Percentiles rank a stretch among this genome's conserved stretches.
These are phyloP conservation scores for Notechis scutatus DNA, from an alignment of 2,113 vertebrate genomes.

Conservation along the genomic window DNA sequence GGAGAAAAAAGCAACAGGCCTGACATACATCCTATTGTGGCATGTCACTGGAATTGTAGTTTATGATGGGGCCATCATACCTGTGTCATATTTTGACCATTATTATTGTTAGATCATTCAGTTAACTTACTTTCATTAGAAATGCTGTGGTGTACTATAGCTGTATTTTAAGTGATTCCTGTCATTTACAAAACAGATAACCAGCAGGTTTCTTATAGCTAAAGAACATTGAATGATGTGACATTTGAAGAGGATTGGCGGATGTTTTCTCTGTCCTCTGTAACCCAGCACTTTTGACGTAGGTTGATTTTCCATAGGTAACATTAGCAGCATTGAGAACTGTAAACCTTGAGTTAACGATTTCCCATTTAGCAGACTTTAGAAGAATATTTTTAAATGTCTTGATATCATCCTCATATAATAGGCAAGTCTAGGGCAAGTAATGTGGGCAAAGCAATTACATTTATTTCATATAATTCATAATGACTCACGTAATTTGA, in stretches of 20 bases:
- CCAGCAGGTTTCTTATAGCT: not conserved
- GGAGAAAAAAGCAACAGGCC: not conserved
- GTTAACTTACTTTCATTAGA: not conserved
- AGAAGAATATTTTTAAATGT: not conserved
- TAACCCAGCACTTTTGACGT: not conserved
- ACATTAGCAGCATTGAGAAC: not conserved
- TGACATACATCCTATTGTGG: not conserved
- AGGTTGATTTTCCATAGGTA: not conserved
- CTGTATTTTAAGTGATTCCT: not conserved
- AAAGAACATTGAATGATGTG: not conserved
- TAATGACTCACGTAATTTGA: not conserved
- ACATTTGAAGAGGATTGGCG: not conserved
- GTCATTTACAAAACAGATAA: not conserved
- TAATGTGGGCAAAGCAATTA: not conserved
- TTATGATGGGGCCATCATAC: not conserved
- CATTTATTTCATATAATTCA: not conserved
- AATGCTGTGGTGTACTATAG: no score
- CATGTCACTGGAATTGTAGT: not conserved
- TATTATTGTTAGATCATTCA: not conserved
- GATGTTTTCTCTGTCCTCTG: not conserved
- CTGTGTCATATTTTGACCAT: not conserved
- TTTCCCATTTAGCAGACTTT: not conserved
- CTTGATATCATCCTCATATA: not conserved
- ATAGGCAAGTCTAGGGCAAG: not conserved
- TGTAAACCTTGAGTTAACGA: not conserved